Evolutionary conservation across 1,140 invertebrate genomes (phyloP).

Genomic region (Pantala flavescens): DNA sequence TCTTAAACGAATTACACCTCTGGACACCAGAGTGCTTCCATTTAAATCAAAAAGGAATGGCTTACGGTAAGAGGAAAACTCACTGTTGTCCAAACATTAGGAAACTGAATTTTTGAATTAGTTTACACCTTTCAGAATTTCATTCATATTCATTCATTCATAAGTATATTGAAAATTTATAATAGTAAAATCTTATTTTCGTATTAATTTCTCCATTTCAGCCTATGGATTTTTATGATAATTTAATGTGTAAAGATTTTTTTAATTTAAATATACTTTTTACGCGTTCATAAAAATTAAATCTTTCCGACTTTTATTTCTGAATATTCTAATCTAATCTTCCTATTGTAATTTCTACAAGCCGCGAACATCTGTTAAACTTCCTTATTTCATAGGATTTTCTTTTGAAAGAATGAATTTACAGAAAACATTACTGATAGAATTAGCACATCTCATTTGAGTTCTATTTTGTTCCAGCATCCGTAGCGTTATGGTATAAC

Average conservation of each 20-base stretch:
- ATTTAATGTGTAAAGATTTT: neutral
- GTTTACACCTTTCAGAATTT: neutral
- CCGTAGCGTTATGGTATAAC: constrained; percentile 32
- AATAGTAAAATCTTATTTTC: neutral
- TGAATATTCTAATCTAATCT: too few relatives aligned
- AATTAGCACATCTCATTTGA: neutral
- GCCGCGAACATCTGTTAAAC: too few relatives aligned
- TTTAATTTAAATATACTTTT: too few relatives aligned
- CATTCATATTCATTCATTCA: neutral
- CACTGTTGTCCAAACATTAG: neutral
- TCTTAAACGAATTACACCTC: neutral
- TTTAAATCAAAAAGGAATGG: neutral
- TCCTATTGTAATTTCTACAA: too few relatives aligned
- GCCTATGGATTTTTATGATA: neutral
- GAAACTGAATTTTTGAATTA: neutral
- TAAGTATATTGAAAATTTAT: neutral
- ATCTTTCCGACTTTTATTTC: too few relatives aligned
- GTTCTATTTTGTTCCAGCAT: neutral
- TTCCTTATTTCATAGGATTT: neutral
- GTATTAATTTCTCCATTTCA: neutral
- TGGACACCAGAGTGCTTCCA: neutral
- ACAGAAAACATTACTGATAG: neutral
- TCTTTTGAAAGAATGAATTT: neutral
- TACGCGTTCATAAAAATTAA: too few relatives aligned
- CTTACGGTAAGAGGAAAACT: neutral